Conservation (phyloP, 2,797 vertebrate species). For the Diplodus puntazzo region DNA sequence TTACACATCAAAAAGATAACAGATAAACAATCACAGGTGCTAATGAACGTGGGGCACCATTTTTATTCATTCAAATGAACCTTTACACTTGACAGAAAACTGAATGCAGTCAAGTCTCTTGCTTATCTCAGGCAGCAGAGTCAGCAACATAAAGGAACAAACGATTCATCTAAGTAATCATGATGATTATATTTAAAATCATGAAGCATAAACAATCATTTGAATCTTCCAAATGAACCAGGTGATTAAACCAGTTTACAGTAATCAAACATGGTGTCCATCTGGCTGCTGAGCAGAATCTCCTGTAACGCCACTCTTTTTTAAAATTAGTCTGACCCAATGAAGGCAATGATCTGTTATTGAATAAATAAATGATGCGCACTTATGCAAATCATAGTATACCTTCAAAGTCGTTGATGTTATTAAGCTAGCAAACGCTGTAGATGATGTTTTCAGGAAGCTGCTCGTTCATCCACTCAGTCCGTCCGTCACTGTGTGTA, state of each 20-base stretch:
- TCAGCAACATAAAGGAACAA: neutral
- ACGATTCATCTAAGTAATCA: neutral
- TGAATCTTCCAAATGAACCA: conserved; percentile 4
- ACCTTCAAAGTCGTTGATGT: conserved; percentile 6
- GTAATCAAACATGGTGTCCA: conserved; percentile 18
- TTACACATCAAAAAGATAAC: conserved; percentile 17
- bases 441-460: conserved; percentile 29
- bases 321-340: conserved; percentile 1
- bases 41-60: conserved; percentile 13
- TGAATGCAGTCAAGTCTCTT: neutral
- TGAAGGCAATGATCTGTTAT: conserved; percentile 1
- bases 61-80: conserved; percentile 15
- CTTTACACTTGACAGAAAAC: neutral
- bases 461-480: conserved; percentile 16
- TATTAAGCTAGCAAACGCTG: neutral
- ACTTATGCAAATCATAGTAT: conserved; percentile 13
- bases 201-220: conserved; percentile 15
- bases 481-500: conserved; percentile 19
- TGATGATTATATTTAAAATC: neutral
- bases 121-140: neutral
- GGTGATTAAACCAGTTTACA: conserved; percentile 59
- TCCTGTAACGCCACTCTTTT: neutral
- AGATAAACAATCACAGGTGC: conserved; percentile 33
- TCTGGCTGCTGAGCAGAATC: conserved; percentile 24
- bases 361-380: conserved; percentile 2